Evolutionary conservation across 1,140 invertebrate genomes (phyloP), one percentile per base, ranked within the genome.

Genomic region (Tenebrio molitor): DNA sequence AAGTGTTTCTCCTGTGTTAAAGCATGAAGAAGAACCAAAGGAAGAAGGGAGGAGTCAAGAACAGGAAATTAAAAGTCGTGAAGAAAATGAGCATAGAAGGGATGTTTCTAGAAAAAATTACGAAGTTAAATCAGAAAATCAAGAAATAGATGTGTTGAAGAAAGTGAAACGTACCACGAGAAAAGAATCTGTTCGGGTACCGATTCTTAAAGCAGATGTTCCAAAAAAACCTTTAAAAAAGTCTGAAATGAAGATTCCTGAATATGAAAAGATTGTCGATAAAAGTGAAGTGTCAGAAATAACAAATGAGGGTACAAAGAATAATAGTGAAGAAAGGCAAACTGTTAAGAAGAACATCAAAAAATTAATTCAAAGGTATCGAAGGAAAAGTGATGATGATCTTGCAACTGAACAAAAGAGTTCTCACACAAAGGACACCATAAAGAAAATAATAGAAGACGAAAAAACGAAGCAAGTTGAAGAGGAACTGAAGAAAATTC

Each of bases 401-500:
- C 5, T 12, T 15, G 69, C 63, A 73, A 41, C 14, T 33, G 8
- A 72, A 63, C 70, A 74, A 70, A 72, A 72, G 12, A 53, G 50
- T 46, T 39, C 16, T 53, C 15, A 72, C 23, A 69, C 75, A 2
- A 80, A 78, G 71, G 73, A 78, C 44, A 72, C 29, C 25, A 75
- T 75, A 10, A 79, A 77, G 69, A 72, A 69, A 67, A 75, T 78
- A 7, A 75, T 76, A 10, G 76, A 78, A 71, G 67, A 76, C 33
- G 67, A 79, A 69, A 74, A 74, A 58, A 50, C 46, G 10, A 74
- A 77, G 29, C 69, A 77, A 72, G 74, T 76, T 69, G 71, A 77
- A 17, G 80, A 82, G 69, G 80, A 82, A 77, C 67, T 81, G n/a
- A 69, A 63, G 44, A 79, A 77, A 58, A 69, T 78, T 41, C 73